Conservation (phyloP, 2,797 vertebrate genomes). For the Amazona finschi region DNA sequence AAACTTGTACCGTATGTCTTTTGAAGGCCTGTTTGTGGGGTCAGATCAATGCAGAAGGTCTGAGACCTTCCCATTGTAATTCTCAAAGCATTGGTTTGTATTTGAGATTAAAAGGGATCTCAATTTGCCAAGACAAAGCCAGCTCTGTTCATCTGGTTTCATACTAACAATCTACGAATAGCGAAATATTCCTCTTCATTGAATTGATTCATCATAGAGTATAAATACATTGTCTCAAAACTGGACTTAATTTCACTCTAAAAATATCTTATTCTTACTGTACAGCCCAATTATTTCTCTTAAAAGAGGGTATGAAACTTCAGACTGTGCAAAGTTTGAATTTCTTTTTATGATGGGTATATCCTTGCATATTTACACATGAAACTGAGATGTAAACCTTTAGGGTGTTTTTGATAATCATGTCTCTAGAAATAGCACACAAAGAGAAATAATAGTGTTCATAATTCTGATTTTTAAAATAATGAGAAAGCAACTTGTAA, state of each 20-base stretch:
- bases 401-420: not conserved
- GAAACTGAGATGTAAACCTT: not conserved
- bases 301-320: not conserved
- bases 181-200: not conserved
- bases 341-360: not conserved
- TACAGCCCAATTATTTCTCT: not conserved
- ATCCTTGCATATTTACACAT: rapidly evolving
- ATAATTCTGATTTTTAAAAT: not conserved
- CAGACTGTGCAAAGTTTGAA: not conserved
- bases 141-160: not conserved
- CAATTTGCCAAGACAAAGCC: not conserved
- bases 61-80: not conserved
- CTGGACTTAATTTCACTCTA: not conserved
- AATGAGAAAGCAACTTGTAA: not conserved
- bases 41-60: not conserved
- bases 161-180: not conserved
- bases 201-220: not conserved
- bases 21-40: not conserved
- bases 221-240: not conserved
- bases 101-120: not conserved
- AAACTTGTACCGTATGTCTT: not conserved
- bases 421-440: not conserved
- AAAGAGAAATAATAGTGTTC: not conserved
- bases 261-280: not conserved
- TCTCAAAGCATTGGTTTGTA: not conserved